These are phyloP conservation scores for Gymnothorax javanicus DNA, from an alignment of 2,797 vertebrate species.

Conservation along the genomic window DNA sequence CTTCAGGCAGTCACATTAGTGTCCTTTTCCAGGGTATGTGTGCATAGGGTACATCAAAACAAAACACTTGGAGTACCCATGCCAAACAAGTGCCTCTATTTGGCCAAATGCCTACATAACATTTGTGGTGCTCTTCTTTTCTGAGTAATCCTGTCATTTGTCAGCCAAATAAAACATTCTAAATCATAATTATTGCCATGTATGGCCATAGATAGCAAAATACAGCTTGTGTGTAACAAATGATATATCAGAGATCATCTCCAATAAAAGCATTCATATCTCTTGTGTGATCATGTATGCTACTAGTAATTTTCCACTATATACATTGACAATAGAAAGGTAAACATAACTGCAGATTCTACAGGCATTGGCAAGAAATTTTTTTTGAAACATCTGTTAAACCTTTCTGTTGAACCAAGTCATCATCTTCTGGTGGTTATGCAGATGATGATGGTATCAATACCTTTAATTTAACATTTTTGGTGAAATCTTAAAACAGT, in stretches of 20 bases:
- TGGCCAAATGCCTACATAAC: neutral
- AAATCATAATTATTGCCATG: neutral
- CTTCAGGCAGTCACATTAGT: neutral
- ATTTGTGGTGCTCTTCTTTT: neutral
- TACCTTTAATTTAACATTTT: neutral
- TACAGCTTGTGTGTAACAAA: neutral
- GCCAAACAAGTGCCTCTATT: neutral
- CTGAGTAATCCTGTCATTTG: neutral
- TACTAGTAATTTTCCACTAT: neutral
- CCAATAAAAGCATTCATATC: neutral
- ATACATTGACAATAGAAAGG: neutral
- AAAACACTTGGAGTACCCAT: neutral
- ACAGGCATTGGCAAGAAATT: neutral
- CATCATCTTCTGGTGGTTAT: neutral
- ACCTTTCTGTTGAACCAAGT: neutral
- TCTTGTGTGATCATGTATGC: neutral
- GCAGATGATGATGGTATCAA: neutral
- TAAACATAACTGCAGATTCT: neutral
- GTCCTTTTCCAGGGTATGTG: conserved; percentile 5
- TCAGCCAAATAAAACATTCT: neutral
- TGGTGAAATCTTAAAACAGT: neutral
- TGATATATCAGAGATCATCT: neutral
- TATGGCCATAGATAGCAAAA: conserved; percentile 1
- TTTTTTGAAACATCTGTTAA: neutral
- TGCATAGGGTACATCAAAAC: neutral